Base-by-base conservation (phyloP, 1,140 invertebrate genomes). In the Trichonephila inaurata region DNA sequence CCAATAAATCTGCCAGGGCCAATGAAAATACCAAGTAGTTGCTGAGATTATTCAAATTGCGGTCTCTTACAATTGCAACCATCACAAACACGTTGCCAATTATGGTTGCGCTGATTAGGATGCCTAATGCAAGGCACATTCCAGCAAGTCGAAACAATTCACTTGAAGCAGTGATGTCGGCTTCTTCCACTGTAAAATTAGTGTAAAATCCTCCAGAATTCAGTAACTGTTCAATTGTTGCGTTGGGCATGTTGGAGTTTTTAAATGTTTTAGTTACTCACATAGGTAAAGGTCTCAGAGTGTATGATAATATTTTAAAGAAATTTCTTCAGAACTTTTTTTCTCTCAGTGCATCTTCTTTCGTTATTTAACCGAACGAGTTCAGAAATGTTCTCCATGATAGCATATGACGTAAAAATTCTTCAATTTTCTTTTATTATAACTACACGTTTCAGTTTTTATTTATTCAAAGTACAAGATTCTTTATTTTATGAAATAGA, bases 41-140 rank as follows among this genome's bases (percentile, higher is more conserved):
- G 66, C 98, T 98, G 16, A 98, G 98, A 95, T 97, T 98, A 95
- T 98, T 98, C 58, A 99, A 96, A 95, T 98, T 98, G 89, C 98
- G 96, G 95, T 99, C 98, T 85, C 98, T 96, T 44, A 99, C 96
- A 95, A 99, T 98, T 40, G 98, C 98, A 21, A 98, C 97, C 96
- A 99, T 98, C 85, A 99, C 98, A 96, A 99, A 99, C 24, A 99
- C 97, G 96, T 99, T 99, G 24, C 98, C 98, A 16, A 97, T 95
- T 21, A 97, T 82, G 14, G 95, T 95, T 0, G 91, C 91, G 19
- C 91, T 51, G n/a, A 94, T 95, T 8, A 95, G 60, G 14, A 91
- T 28, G 2, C 81, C 91, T 28, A 95, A 62, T 33, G 62, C 58
- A 7, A 94, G 16, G 40, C 94, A 94, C 28, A 95, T 90, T 10